phyloP scores from a whole-genome alignment of 1,140 invertebrate species.

The Musca vetustissima region DNA sequence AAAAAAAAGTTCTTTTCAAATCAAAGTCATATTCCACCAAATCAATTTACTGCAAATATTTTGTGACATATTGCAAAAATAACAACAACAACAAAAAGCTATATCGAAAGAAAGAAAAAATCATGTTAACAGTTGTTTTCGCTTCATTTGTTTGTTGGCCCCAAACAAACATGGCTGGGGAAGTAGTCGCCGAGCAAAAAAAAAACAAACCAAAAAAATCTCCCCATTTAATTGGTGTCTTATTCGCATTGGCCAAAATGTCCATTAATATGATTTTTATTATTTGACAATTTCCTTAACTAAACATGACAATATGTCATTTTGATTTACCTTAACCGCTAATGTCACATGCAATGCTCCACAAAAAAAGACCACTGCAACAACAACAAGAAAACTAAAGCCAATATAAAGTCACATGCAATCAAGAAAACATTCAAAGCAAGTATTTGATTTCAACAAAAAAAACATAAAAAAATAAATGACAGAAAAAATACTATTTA shows the following conservation, averaged over 20 bases:
- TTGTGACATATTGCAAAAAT: too few relatives aligned
- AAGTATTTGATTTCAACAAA: constrained; percentile 6
- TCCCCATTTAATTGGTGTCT: neutral
- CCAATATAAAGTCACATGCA: neutral
- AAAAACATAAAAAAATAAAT: neutral
- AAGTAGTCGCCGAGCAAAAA: neutral
- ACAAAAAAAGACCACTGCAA: too few relatives aligned
- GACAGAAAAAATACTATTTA: constrained; percentile 4
- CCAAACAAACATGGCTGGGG: too few relatives aligned
- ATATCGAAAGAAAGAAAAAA: too few relatives aligned
- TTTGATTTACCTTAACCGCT: constrained; percentile 23
- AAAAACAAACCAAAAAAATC: neutral
- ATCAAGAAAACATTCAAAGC: neutral
- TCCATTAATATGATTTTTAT: constrained; percentile 14
- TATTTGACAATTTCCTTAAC: constrained; percentile 24
- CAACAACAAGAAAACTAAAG: too few relatives aligned
- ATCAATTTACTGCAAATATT: too few relatives aligned
- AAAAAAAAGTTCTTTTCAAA: too few relatives aligned
- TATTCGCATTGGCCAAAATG: neutral
- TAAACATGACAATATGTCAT: constrained; percentile 14
- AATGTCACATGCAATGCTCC: neutral
- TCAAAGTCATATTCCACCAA: too few relatives aligned
- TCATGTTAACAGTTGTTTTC: too few relatives aligned
- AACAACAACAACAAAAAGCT: too few relatives aligned
- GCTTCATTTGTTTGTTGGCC: too few relatives aligned